A percentile compares a stretch with the other conserved stretches of the same genome.
phyloP scores from a whole-genome alignment of 1,140 invertebrate genomes.

The Platyscapa corneri region DNA sequence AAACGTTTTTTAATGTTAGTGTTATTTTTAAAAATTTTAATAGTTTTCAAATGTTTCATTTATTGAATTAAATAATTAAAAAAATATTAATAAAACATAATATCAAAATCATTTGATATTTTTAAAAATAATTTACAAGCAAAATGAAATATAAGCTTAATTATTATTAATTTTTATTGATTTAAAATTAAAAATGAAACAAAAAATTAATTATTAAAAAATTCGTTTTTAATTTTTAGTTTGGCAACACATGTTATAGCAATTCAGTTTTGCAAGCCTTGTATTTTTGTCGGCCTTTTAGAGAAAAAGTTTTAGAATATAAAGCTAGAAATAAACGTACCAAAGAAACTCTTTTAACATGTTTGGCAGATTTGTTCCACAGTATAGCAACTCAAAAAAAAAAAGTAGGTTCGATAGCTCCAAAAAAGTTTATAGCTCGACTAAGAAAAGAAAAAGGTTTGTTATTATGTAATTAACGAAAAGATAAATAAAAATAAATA shows the following conservation, averaged over 20 bases:
- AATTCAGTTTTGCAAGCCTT: slow-evolving; percentile 99
- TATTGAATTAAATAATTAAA: too few relatives aligned
- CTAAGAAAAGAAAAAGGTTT: slow-evolving; percentile 98
- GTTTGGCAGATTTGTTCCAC: slow-evolving; percentile 98
- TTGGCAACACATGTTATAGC: slow-evolving; percentile 99
- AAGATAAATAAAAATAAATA: slow-evolving; percentile 26
- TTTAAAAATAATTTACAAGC: too few relatives aligned
- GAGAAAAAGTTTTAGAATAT: slow-evolving; percentile 98
- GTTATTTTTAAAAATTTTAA: too few relatives aligned
- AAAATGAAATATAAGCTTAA: too few relatives aligned
- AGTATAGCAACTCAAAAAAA: slow-evolving; percentile 99
- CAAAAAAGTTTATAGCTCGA: slow-evolving; percentile 99
- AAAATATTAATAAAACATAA: too few relatives aligned
- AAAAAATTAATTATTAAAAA: slow-evolving; percentile 46
- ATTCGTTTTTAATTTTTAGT: slow-evolving; percentile 81
- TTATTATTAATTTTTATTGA: too few relatives aligned
- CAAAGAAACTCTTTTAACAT: slow-evolving; percentile 98
- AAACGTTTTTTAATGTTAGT: too few relatives aligned
- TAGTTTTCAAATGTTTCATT: too few relatives aligned
- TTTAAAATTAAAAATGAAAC: too few relatives aligned
- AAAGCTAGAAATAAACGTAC: slow-evolving; percentile 98
- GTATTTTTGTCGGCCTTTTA: slow-evolving; percentile 99
- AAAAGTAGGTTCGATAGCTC: slow-evolving; percentile 99
- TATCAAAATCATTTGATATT: too few relatives aligned
- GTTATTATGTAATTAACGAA: slow-evolving; percentile 11